Base-by-base conservation (phyloP, 1,140 invertebrate genomes). In the Stegodyphus mimosarum region DNA sequence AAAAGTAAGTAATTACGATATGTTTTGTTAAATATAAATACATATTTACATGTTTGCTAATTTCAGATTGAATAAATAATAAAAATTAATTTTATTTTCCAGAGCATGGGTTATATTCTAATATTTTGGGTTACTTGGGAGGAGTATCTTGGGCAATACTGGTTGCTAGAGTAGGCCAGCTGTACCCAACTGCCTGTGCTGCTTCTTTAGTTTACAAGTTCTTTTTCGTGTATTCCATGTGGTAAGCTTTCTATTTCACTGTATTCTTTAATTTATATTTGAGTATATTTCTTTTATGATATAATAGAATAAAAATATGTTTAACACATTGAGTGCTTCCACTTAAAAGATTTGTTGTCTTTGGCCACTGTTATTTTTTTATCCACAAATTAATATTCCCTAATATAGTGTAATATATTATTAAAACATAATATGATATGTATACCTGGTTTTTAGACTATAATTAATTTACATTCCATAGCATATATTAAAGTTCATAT, bases 71-170 rank as follows among this genome's bases (percentile, higher is more conserved):
- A 0, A 9, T 60, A 10, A 15, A 9, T 15, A 60, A 51, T 17
- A 48, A 15, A 72, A 7, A 15, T 15, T 7, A 49, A 75, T 66
- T n/a, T 5, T 77, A 86, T 2, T 80, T 90, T 91, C 83, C 89
- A 96, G 95, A 93, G 88, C 96, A 97, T 91, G 97, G 98, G 60
- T 97, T 99, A 83, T 99, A 99, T 92, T 99, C 97, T 70, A 99
- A 99, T 92, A 96, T 95, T 0, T 91, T 99, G 87, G 99, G 99
- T 33, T 99, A 99, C 90, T 93, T 99, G 70, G 99, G 99, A 76
- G 99, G 99, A 84, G 98, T 99, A 49, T 99, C 97, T 0, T 99
- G 99, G 99, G 98, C 99, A 48, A 99, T 99, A 96, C 90, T 99
- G 51, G 98, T 99, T 1, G 99, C 99, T 0, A 92, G 98, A 87